phyloP scores from a whole-genome alignment of 2,113 vertebrate genomes.

The Candoia aspera region DNA sequence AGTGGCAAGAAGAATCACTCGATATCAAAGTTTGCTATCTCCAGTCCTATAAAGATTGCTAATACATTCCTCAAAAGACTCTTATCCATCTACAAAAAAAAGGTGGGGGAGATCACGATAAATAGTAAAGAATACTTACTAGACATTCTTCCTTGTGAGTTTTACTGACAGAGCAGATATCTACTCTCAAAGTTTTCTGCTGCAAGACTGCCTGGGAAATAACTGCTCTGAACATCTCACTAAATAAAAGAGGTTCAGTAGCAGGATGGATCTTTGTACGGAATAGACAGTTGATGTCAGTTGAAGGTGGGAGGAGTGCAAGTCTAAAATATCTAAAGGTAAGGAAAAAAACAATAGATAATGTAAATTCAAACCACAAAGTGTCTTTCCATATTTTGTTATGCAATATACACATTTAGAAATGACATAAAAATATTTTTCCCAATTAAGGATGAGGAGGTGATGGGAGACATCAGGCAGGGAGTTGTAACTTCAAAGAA shows the following conservation, averaged over 20 bases:
- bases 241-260: constrained; percentile 68
- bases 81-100: constrained; percentile 1
- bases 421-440: neutral
- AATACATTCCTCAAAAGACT: neutral
- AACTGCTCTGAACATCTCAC: constrained; percentile 77
- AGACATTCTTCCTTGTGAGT: constrained; percentile 75
- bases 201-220: constrained; percentile 71
- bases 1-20: neutral
- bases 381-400: neutral
- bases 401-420: neutral
- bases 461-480: neutral
- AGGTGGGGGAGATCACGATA: neutral
- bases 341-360: neutral
- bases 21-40: constrained; percentile 32
- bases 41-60: constrained; percentile 7
- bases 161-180: constrained; percentile 74
- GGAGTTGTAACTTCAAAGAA: neutral
- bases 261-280: constrained; percentile 79
- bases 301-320: constrained; percentile 79
- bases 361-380: neutral
- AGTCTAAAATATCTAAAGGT: constrained; percentile 77
- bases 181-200: constrained; percentile 79
- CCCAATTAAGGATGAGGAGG: neutral
- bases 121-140: constrained; percentile 66
- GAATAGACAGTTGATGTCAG: constrained; percentile 80